phyloP scores from a whole-genome alignment of 2,797 vertebrate species.

The Spea hammondii region DNA sequence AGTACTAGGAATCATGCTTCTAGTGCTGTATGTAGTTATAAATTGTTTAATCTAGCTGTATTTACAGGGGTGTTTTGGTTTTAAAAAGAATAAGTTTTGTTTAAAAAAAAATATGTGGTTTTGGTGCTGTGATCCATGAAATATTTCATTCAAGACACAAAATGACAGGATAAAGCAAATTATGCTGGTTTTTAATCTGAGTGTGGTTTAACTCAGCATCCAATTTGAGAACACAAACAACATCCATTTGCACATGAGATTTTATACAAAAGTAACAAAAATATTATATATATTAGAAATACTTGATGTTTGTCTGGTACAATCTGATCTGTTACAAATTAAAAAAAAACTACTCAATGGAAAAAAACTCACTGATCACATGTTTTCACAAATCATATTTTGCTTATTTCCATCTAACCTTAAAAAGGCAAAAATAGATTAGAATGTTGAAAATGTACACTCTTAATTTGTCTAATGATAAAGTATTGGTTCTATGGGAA shows the following conservation, averaged over 20 bases:
- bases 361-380: conserved; percentile 53
- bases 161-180: conserved; percentile 56
- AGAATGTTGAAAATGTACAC: conserved; percentile 26
- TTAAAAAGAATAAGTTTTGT: background rate
- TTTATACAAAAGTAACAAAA: conserved; percentile 59
- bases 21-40: no score
- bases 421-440: conserved; percentile 42
- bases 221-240: conserved; percentile 45
- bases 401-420: conserved; percentile 75
- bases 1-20: no score
- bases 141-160: conserved; percentile 47
- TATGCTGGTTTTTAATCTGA: conserved; percentile 73
- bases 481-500: conserved; percentile 4
- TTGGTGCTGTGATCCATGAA: background rate
- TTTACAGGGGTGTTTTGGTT: no score
- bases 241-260: conserved; percentile 53
- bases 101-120: background rate
- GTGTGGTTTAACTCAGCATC: conserved; percentile 74
- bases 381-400: conserved; percentile 73
- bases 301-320: conserved; percentile 59
- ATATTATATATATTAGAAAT: conserved; percentile 54
- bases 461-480: conserved; percentile 35
- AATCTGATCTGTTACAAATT: conserved; percentile 67
- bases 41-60: no score
- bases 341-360: conserved; percentile 51